These are phyloP conservation scores for Lasiommata megera DNA, from an alignment of 2,888 invertebrate genomes.

Conservation along the genomic window DNA sequence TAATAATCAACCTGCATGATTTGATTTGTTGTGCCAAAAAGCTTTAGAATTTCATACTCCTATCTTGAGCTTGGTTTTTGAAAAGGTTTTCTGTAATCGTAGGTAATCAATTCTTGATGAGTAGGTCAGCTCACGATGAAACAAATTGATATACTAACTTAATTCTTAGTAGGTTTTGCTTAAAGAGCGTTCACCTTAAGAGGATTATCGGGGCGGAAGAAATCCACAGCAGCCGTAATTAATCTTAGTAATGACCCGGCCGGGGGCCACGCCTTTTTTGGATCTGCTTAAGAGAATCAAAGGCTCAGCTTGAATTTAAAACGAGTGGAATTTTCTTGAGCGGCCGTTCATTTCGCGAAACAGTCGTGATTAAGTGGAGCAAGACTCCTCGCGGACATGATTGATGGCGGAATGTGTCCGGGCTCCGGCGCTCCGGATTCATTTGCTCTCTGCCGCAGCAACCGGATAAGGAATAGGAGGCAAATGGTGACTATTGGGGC, in stretches of 20 bases:
- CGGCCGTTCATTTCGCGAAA: constrained; percentile 60
- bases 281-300: constrained; percentile 60
- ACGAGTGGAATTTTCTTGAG: constrained; percentile 53
- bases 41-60: too few species aligned
- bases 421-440: neutral
- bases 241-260: constrained; percentile 69
- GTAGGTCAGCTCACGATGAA: too few species aligned
- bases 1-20: too few species aligned
- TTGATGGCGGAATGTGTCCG: constrained; percentile 28
- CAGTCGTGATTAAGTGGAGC: constrained; percentile 63
- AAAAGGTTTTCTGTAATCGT: too few species aligned
- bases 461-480: neutral
- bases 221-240: constrained; percentile 48
- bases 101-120: too few species aligned
- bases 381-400: constrained; percentile 41
- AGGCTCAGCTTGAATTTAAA: constrained; percentile 58
- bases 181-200: constrained; percentile 17
- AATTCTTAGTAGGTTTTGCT: neutral
- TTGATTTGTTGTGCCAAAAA: too few species aligned
- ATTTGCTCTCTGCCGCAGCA: neutral
- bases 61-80: too few species aligned
- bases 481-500: neutral
- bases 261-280: constrained; percentile 66
- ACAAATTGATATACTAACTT: neutral
- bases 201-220: constrained; percentile 22